Conservation (phyloP, 2,888 invertebrate species). For the Chaetoderma sp. region DNA sequence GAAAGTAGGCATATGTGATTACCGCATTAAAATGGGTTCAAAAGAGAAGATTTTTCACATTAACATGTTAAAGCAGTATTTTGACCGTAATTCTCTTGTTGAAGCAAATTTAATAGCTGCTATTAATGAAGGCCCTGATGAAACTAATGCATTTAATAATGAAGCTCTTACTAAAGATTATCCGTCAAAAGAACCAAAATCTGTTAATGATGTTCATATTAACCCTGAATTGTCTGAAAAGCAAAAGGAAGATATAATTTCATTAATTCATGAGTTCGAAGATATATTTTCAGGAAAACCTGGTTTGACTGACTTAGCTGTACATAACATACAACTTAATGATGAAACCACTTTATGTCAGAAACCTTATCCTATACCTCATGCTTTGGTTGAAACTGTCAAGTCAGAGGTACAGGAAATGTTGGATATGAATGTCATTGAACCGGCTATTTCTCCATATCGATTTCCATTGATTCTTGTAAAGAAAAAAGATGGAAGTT, state of each 20-base stretch:
- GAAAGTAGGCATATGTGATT: conserved; percentile 20
- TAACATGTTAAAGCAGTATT: too few species aligned
- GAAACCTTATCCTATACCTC: conserved; percentile 6
- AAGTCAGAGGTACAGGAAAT: conserved; percentile 24
- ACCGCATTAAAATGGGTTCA: conserved; percentile 21
- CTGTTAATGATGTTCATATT: background rate
- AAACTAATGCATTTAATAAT: conserved; percentile 19
- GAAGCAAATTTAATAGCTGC: too few species aligned
- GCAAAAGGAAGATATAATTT: background rate
- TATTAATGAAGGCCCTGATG: too few species aligned
- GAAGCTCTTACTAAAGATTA: too few species aligned
- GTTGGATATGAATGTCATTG: conserved; percentile 1
- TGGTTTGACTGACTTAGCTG: too few species aligned
- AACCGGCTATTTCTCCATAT: conserved; percentile 3
- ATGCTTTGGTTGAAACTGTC: background rate
- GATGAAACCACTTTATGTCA: conserved; percentile 4
- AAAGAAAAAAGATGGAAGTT: conserved; percentile 19
- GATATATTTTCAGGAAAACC: too few species aligned
- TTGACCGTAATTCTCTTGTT: too few species aligned
- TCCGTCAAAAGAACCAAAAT: background rate
- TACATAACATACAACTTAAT: conserved; percentile 1
- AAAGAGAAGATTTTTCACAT: too few species aligned
- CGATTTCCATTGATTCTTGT: conserved; percentile 18
- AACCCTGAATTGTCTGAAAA: background rate
- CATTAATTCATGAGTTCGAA: conserved; percentile 6